phyloP scores from a whole-genome alignment of 2,113 vertebrate species.

The Columbina picui region DNA sequence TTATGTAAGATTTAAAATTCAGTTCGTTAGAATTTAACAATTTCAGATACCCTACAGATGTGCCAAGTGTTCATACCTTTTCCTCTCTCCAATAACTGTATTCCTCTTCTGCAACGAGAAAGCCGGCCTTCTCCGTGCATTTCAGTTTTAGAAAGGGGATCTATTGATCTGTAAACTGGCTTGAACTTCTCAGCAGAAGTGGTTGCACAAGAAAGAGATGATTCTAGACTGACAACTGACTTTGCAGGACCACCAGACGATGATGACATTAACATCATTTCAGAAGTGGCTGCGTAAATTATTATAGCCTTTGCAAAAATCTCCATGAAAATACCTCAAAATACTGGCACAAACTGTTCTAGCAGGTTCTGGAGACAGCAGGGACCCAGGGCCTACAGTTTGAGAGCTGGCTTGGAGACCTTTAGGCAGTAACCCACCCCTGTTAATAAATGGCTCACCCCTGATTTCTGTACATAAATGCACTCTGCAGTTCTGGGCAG shows the following conservation, averaged over 20 bases:
- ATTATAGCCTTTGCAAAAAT: not conserved
- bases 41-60: not conserved
- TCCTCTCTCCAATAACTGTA: not conserved
- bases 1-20: not conserved
- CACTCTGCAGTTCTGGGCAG: not conserved
- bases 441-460: not conserved
- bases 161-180: not conserved
- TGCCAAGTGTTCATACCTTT: not conserved
- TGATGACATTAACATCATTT: not conserved
- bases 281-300: not conserved
- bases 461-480: not conserved
- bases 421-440: not conserved
- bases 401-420: not conserved
- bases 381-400: not conserved
- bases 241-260: not conserved
- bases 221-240: not conserved
- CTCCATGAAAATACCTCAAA: fast-evolving
- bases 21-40: not conserved
- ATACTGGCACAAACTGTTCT: not conserved
- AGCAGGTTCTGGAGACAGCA: not conserved
- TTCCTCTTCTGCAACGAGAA: not conserved
- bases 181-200: not conserved
- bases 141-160: not conserved
- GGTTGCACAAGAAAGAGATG: not conserved
- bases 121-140: not conserved